A percentile compares a stretch with the other conserved stretches of the same genome.
Conservation (phyloP, 2,113 vertebrate species). For the Callospermophilus lateralis region DNA sequence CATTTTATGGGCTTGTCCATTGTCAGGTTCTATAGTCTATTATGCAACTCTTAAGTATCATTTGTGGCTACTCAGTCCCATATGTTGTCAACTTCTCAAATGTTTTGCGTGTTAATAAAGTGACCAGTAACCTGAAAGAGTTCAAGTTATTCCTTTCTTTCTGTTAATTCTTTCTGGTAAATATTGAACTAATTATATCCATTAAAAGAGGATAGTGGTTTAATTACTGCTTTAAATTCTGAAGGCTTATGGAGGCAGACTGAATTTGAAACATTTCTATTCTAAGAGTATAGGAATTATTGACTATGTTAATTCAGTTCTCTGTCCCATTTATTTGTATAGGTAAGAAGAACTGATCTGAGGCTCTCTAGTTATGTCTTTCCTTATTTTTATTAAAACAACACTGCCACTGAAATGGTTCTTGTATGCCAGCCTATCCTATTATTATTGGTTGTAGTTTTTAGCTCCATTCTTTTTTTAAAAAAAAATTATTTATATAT, state of each 20-base stretch:
- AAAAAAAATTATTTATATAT: too few species aligned
- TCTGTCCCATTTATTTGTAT: background rate
- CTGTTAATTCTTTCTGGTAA: conserved; percentile 27
- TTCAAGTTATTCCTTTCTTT: background rate
- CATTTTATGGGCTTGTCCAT: background rate
- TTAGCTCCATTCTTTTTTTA: background rate
- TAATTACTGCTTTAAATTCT: conserved; percentile 16
- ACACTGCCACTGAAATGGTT: background rate
- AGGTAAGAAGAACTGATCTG: background rate
- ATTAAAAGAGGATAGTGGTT: background rate
- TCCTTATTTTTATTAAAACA: background rate
- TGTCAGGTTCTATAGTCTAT: background rate
- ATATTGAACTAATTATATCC: background rate
- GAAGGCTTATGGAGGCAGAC: background rate
- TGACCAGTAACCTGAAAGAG: background rate
- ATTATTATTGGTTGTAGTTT: background rate
- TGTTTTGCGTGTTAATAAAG: background rate
- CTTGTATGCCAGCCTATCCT: background rate
- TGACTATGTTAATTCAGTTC: conserved; percentile 14
- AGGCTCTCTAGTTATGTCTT: background rate
- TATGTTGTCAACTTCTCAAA: background rate
- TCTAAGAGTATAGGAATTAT: background rate
- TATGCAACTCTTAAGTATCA: background rate
- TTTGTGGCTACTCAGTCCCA: background rate
- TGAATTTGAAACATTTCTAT: background rate